phyloP scores from a whole-genome alignment of 2,113 vertebrate species.

The Tauraco erythrolophus region DNA sequence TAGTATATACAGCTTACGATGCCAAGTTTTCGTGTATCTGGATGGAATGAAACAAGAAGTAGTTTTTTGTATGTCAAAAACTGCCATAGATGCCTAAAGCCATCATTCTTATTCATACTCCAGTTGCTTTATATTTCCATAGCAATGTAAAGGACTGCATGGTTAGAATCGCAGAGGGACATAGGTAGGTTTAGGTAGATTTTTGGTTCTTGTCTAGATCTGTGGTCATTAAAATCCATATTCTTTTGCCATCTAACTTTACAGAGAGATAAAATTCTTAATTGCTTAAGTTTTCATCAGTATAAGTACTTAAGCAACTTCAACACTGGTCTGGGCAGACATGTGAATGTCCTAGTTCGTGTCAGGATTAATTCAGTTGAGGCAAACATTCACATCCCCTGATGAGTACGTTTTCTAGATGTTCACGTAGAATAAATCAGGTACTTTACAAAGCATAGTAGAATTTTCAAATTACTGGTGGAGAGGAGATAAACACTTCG shows the following conservation, averaged over 20 bases:
- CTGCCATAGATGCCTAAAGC: not conserved
- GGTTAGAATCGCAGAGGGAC: not conserved
- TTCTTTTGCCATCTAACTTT: not conserved
- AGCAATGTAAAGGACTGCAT: not conserved
- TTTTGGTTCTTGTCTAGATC: not conserved
- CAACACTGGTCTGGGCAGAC: not conserved
- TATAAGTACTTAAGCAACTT: not conserved
- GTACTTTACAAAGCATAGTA: not conserved
- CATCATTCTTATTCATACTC: not conserved
- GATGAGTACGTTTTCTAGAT: not conserved
- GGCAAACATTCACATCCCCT: fast-evolving
- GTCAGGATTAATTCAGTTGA: not conserved
- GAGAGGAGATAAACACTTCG: not conserved
- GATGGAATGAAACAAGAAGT: not conserved
- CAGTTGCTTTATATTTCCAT: not conserved
- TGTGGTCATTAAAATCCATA: not conserved
- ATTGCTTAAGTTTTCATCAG: not conserved
- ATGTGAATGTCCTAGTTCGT: not conserved
- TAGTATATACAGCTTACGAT: not conserved
- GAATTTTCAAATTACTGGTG: not conserved
- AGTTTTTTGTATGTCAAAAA: not conserved
- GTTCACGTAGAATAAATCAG: not conserved
- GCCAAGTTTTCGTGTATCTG: not conserved
- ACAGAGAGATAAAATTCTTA: not conserved
- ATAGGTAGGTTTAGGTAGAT: not conserved